Base-by-base conservation (phyloP, 2,888 invertebrate genomes). In the Calameuta filiformis region DNA sequence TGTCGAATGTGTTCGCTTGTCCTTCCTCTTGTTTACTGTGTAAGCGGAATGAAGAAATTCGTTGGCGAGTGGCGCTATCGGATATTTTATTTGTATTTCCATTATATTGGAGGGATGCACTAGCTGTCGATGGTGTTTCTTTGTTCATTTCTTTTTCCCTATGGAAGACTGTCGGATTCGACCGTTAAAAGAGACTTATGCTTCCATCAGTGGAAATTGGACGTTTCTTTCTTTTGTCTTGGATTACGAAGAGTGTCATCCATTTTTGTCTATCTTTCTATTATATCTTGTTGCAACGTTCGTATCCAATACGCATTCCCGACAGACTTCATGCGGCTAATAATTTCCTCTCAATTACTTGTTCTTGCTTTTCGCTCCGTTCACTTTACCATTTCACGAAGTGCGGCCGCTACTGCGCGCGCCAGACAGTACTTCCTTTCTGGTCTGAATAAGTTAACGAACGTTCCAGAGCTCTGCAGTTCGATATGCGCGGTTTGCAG, bases 231-330 rank as follows among this genome's bases (percentile, higher is more conserved):
- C 56, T 23, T 56, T 56, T 23, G 9, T 23, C 23, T 56, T 9
- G 23, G 0, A 56, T 56, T 9, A 56, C 23, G 23, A 56, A 56
- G 40, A 40, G 56, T 23, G 23, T 23, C 56, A 56, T 23, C 23
- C 23, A 23, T 56, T 56, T 23, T 23, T 56, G 23, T 23, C 1
- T 56, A 56, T 23, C 56, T 31, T 77, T 68, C 68, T 69, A 73
- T 77, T 77, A 68, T 31, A 30, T 73, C 31, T 11, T 75, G 76
- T 79, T 81, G 85, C 86, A 85, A 86, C 82, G 85, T 83, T 85
- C 83, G 81, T 85, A 88, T 88, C 88, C 89, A 88, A 89, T 89
- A 88, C 88, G 87, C 89, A 89, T 89, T 85, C 86, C 85, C 86
- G 85, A 86, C 79, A 84, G 84, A 87, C 84, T 83, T 82, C 75